Conservation (phyloP, 53 echinoderm and acorn worm species). For the Actinopyga echinites region DNA sequence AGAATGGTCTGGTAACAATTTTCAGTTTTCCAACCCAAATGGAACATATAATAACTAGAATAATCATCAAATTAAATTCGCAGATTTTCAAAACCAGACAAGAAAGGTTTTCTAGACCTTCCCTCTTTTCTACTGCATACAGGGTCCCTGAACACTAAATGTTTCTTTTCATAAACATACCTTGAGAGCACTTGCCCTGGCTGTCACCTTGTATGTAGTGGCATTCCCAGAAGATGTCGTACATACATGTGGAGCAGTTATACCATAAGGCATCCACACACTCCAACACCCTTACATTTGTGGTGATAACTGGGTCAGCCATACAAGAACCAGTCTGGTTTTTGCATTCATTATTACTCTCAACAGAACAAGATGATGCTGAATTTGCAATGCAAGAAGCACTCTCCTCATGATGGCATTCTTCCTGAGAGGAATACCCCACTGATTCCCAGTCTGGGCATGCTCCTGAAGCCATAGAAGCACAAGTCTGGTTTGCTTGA, state of each 20-base stretch:
- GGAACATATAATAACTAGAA: too few relatives aligned
- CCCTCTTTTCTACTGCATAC: too few relatives aligned
- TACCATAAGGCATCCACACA: conserved; percentile 22
- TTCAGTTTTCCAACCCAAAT: too few relatives aligned
- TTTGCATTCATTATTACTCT: not conserved
- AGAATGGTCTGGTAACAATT: too few relatives aligned
- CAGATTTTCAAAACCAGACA: too few relatives aligned
- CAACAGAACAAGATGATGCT: not conserved
- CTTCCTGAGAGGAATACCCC: not conserved
- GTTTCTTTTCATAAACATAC: not conserved
- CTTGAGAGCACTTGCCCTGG: not conserved
- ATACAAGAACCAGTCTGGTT: not conserved
- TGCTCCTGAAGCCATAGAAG: not conserved
- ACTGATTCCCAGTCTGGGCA: not conserved
- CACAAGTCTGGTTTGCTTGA: not conserved
- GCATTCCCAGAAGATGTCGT: conserved; percentile 33
- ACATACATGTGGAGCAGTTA: conserved; percentile 54
- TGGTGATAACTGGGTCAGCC: not conserved
- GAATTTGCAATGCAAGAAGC: not conserved
- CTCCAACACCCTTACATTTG: conserved; percentile 39
- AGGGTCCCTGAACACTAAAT: too few relatives aligned
- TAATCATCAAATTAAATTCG: too few relatives aligned
- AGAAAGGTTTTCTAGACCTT: too few relatives aligned
- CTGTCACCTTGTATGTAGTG: not conserved
- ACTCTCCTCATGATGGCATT: not conserved